These are phyloP conservation scores for Ranitomeya imitator DNA, from an alignment of 2,113 vertebrate species.

Conservation along the genomic window DNA sequence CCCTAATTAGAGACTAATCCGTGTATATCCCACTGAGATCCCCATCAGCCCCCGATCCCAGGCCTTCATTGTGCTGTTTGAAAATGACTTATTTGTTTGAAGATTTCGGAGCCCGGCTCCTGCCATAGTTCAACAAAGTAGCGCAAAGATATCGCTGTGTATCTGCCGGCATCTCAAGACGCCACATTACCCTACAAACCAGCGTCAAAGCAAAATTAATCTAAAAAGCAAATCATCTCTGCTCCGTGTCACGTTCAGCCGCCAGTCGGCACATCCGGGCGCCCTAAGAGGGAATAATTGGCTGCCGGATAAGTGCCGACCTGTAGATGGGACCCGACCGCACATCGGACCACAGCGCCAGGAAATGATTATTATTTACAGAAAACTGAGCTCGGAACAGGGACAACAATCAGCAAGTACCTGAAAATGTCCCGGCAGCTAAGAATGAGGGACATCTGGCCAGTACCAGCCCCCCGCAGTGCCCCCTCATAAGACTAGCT, in stretches of 20 bases:
- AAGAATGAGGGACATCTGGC: no score
- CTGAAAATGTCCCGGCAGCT: no score
- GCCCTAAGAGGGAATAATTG: constrained; percentile 39
- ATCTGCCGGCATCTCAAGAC: background rate
- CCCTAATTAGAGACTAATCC: constrained; percentile 62
- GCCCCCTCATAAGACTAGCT: no score
- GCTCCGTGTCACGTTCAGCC: constrained; percentile 6
- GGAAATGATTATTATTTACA: background rate
- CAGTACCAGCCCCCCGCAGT: no score
- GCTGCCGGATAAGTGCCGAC: background rate
- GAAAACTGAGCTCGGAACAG: background rate
- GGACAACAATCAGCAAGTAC: background rate
- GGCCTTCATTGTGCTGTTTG: constrained; percentile 53
- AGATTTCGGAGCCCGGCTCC: constrained; percentile 14
- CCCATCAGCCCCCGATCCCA: constrained; percentile 52
- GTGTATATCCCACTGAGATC: constrained; percentile 55
- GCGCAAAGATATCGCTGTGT: constrained; percentile 32
- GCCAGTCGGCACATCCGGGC: background rate
- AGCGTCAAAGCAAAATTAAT: constrained; percentile 11
- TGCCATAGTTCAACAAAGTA: constrained; percentile 50
- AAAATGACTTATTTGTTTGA: constrained; percentile 60
- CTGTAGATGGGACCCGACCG: background rate
- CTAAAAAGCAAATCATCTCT: constrained; percentile 31
- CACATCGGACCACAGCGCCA: background rate
- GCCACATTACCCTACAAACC: constrained; percentile 6